These are phyloP conservation scores for Cercopithecus mona DNA, from an alignment of 2,113 vertebrate species.

Conservation along the genomic window DNA sequence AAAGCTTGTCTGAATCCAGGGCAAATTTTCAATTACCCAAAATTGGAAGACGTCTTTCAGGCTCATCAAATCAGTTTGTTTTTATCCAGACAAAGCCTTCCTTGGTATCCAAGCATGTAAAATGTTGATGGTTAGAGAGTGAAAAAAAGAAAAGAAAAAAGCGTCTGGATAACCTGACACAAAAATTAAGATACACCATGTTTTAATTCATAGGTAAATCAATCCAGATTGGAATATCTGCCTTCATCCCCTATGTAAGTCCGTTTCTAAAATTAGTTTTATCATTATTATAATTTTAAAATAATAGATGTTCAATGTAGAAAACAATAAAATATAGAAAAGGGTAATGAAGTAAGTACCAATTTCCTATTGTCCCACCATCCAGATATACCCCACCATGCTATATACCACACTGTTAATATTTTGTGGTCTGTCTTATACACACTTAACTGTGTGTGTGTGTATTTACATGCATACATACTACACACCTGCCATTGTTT, in stretches of 20 bases:
- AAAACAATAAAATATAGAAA: background rate
- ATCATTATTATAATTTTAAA: background rate
- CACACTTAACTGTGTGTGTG: background rate
- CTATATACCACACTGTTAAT: background rate
- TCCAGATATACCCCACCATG: background rate
- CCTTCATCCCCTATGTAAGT: background rate
- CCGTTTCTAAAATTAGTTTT: background rate
- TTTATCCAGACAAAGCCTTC: background rate
- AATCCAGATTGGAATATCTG: background rate
- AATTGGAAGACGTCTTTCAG: background rate
- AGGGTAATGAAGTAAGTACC: background rate
- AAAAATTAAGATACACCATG: background rate
- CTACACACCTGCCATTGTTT: no score
- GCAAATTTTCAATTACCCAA: constrained; percentile 15
- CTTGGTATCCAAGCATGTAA: background rate
- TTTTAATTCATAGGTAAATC: background rate
- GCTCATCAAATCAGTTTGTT: background rate
- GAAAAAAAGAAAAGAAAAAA: background rate
- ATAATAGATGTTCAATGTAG: background rate
- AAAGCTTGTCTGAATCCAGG: constrained; percentile 11
- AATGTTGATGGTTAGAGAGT: background rate
- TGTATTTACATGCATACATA: background rate
- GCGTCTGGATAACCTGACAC: background rate
- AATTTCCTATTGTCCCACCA: background rate
- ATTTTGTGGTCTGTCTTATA: background rate